These are phyloP conservation scores for Macrobrachium nipponense DNA, from an alignment of 1,140 invertebrate species.

Conservation along the genomic window DNA sequence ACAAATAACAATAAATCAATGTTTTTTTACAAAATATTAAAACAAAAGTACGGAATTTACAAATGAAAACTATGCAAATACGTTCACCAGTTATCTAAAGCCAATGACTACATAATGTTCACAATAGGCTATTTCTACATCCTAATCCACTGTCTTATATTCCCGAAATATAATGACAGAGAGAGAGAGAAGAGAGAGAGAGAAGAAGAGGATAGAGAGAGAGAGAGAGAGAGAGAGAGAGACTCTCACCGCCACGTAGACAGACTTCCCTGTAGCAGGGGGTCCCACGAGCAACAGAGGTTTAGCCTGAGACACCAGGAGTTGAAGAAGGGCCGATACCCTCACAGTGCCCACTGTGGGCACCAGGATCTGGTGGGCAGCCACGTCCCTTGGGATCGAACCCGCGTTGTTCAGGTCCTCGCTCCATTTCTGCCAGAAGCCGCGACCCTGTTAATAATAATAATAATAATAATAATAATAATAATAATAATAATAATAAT, in stretches of 20 bases:
- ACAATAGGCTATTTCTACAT: too few species aligned
- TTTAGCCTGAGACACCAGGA: conserved; percentile 70
- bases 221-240: not conserved
- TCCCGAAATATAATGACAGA: too few species aligned
- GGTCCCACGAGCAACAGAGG: conserved; percentile 84
- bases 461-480: not conserved
- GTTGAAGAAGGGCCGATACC: conserved; percentile 80
- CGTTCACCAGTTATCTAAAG: too few species aligned
- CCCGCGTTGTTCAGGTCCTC: conserved; percentile 83
- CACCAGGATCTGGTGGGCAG: conserved; percentile 94
- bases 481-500: not conserved
- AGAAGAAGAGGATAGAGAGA: not conserved
- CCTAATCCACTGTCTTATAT: too few species aligned
- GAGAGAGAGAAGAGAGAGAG: not conserved
- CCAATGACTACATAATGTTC: too few species aligned
- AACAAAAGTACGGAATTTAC: too few species aligned
- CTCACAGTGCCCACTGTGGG: conserved; percentile 90
- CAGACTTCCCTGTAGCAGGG: conserved; percentile 93
- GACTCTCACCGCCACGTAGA: conserved; percentile 76
- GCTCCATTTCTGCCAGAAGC: conserved; percentile 89
- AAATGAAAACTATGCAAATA: too few species aligned
- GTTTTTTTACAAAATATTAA: too few species aligned
- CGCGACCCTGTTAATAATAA: conserved; percentile 49
- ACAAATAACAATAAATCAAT: too few species aligned
- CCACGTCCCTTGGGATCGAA: conserved; percentile 87